Evolutionary conservation across 2,113 vertebrate species (phyloP), one percentile per base, ranked within the genome.

Genomic region (Grantiella picta): DNA sequence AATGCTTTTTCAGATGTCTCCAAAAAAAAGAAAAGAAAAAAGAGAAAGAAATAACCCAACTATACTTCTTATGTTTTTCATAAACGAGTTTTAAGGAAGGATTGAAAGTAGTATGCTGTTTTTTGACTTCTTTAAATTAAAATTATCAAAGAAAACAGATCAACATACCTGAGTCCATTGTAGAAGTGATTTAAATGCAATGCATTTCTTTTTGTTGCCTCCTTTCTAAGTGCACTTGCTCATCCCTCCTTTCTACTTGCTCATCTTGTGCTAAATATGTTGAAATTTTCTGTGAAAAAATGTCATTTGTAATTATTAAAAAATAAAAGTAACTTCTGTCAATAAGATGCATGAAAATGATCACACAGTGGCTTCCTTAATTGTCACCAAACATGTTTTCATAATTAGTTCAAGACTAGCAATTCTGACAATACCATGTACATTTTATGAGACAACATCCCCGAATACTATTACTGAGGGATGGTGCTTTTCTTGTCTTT

Each of bases 331-430:
- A 35, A 61, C 31, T 94, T 81, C 56, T 87, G 68, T 90, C 81
- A 92, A 93, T 89, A 71, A 27, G 31, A 90, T 59, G 35, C 57
- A 88, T 84, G 65, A 92, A 86, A 86, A 86, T 20, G 45, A 89
- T 85, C 84, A 57, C 79, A 71, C 45, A 71, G 86, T 81, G 89
- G 89, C 78, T 86, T 92, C 91, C 81, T 94, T 93, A 96, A 95
- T 98, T 96, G 96, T 97, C 96, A 95, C 70, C 86, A 92, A 94
- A 78, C 79, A 57, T 50, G 81, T 78, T 95, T 94, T 69, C 83
- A 38, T 97, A 97, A 97, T 97, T 92, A 96, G 86, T 92, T 97
- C 96, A 97, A 98, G 97, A 92, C 86, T 33, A 95, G 82, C n/a
- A 77, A 72, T 92, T 93, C 95, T 95, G 90, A 85, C 16, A 63